Conservation (phyloP, 1,140 invertebrate genomes). For the Nixonia krombeini region DNA sequence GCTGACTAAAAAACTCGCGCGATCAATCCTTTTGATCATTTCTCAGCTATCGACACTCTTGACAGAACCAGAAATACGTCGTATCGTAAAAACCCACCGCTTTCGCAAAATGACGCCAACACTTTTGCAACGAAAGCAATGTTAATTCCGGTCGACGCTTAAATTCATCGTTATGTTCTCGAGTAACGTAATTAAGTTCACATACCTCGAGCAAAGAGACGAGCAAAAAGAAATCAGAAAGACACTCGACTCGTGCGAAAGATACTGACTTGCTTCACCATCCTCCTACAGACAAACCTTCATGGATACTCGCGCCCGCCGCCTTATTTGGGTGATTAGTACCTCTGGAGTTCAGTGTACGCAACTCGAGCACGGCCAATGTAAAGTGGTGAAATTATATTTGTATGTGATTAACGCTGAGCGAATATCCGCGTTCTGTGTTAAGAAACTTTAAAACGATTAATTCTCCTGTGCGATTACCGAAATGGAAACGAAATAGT, state of each 20-base stretch:
- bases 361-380: conserved; percentile 9
- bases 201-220: no score
- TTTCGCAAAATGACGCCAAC: no score
- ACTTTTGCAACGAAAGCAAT: no score
- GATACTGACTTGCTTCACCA: no score
- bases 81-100: conserved; percentile 12
- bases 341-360: conserved; percentile 19
- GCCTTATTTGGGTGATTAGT: conserved; percentile 33
- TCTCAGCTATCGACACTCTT: background rate
- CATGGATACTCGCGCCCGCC: conserved; percentile 10
- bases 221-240: conserved; percentile 2
- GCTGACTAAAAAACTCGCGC: conserved; percentile 6
- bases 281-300: conserved; percentile 24
- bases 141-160: no score
- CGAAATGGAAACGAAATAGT: no score
- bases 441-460: no score
- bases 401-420: conserved; percentile 18
- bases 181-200: no score
- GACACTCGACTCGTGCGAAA: conserved; percentile 26
- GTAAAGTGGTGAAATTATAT: conserved; percentile 17
- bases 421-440: no score
- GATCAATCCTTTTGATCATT: conserved; percentile 30
- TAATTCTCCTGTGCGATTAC: no score
- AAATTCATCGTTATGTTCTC: no score
- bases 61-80: background rate